Evolutionary conservation across 2,113 vertebrate genomes (phyloP).

Genomic region (Paraplagusia blochii): DNA sequence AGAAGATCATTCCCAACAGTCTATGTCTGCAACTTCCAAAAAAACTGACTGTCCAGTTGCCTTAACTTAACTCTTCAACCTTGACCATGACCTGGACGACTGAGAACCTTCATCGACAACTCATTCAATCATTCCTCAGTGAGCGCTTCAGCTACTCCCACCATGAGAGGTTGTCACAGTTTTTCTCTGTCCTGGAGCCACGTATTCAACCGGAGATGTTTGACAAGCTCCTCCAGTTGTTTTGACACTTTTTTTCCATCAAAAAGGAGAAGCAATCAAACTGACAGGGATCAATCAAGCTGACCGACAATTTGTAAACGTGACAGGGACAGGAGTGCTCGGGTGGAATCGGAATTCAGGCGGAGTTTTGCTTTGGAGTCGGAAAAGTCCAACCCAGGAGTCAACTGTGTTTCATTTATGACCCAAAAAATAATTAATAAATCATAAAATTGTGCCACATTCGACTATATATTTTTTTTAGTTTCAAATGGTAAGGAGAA

Average conservation of each 20-base stretch:
- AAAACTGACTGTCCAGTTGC: no score
- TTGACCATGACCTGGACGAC: no score
- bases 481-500: no score
- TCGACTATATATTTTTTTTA: no score
- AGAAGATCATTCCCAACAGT: not conserved
- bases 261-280: conserved; percentile 3
- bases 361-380: no score
- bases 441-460: no score
- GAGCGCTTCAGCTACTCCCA: not conserved
- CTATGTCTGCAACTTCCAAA: no score
- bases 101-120: no score
- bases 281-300: conserved; percentile 1
- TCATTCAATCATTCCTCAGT: conserved; percentile 3
- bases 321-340: not conserved
- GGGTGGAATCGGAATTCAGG: not conserved
- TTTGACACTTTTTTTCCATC: not conserved
- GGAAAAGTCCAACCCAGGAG: no score
- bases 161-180: conserved; percentile 10
- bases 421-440: no score
- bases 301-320: conserved; percentile 3
- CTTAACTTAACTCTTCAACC: no score
- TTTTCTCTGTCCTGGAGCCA: not conserved
- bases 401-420: no score
- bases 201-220: conserved; percentile 14
- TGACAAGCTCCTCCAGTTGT: not conserved